Conservation (phyloP, 2,888 invertebrate genomes). For the Eupelmus urozonus region DNA sequence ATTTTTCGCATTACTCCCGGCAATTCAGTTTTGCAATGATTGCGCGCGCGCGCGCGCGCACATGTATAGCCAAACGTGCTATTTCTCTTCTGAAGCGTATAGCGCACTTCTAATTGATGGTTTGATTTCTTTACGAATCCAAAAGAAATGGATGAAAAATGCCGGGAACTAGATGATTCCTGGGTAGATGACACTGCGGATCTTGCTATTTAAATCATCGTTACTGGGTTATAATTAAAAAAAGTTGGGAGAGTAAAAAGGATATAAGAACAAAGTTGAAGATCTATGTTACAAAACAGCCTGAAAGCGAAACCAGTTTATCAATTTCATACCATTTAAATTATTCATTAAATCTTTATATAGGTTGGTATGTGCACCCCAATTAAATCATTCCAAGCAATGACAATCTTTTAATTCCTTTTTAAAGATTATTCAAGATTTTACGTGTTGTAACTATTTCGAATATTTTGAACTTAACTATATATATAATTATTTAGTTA, state of each 20-base stretch:
- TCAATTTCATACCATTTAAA: background rate
- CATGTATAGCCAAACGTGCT: background rate
- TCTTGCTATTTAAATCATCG: constrained; percentile 9
- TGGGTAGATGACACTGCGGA: background rate
- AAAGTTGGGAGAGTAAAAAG: background rate
- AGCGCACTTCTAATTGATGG: constrained; percentile 3
- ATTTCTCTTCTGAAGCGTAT: background rate
- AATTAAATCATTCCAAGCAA: no score
- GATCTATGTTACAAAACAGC: background rate
- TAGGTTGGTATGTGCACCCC: no score
- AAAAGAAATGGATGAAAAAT: constrained; percentile 4
- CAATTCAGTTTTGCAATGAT: constrained; percentile 14
- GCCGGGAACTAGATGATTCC: constrained; percentile 7
- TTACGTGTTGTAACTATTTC: no score
- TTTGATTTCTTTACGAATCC: constrained; percentile 10
- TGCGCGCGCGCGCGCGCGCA: background rate
- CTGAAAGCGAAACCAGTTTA: constrained; percentile 4
- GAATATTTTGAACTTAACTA: no score
- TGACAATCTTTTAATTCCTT: no score
- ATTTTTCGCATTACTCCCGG: constrained; percentile 5
- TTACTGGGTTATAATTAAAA: constrained; percentile 7
- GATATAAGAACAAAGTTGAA: constrained; percentile 1
- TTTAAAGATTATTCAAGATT: no score
- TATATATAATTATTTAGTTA: no score
- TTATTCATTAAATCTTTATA: background rate